phyloP scores from a whole-genome alignment of 2,888 invertebrate genomes.

The Bruchidius siliquastri region DNA sequence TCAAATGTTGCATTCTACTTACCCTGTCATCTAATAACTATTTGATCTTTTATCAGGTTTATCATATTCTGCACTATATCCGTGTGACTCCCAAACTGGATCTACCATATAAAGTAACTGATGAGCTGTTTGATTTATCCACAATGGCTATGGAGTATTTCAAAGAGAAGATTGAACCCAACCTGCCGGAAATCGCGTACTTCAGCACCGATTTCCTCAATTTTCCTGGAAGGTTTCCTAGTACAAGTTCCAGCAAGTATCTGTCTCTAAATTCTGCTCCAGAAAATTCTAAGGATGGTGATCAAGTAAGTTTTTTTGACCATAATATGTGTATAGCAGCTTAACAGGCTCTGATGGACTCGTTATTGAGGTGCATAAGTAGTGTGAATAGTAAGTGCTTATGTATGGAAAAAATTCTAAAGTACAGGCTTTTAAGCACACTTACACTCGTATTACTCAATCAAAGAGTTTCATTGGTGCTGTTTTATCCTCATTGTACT shows the following conservation, averaged over 20 bases:
- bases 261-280: background rate
- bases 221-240: constrained; percentile 59
- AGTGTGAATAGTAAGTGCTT: no score
- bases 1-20: no score
- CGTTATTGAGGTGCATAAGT: no score
- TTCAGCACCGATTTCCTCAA: constrained; percentile 82
- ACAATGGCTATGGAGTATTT: constrained; percentile 99
- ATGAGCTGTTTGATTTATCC: constrained; percentile 89
- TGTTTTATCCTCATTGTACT: no score
- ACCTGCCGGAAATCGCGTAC: constrained; percentile 81
- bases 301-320: background rate
- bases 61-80: constrained; percentile 78
- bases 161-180: constrained; percentile 88
- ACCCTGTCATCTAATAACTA: no score
- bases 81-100: constrained; percentile 73
- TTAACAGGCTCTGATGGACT: no score
- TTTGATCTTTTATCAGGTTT: constrained; percentile 43
- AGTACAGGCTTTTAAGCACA: no score
- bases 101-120: constrained; percentile 87
- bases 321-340: background rate
- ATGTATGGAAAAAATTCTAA: no score
- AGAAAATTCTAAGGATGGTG: constrained; percentile 1
- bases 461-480: no score
- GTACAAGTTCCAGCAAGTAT: constrained; percentile 17
- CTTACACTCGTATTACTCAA: no score